phyloP scores from a whole-genome alignment of 2,888 invertebrate species.

The Nysson spinosus region DNA sequence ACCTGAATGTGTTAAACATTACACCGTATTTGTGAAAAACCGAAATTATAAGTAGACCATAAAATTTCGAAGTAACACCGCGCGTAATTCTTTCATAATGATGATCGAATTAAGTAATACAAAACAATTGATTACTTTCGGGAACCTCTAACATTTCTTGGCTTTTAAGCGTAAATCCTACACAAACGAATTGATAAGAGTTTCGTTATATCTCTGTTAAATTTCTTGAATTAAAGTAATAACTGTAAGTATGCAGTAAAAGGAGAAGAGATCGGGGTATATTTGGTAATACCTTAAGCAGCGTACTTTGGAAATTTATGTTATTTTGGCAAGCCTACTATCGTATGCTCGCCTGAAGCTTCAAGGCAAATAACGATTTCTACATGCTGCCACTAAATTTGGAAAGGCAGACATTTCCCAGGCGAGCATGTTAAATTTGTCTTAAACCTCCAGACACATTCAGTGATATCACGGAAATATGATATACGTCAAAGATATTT shows the following conservation, averaged over 20 bases:
- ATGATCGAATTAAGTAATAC: no score
- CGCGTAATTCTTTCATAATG: no score
- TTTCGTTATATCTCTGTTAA: slow-evolving; percentile 10
- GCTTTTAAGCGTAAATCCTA: no score
- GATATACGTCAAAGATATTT: no score
- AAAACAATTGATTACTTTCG: no score
- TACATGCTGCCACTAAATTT: slow-evolving; percentile 23
- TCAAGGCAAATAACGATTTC: slow-evolving; percentile 59
- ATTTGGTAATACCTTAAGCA: slow-evolving; percentile 55
- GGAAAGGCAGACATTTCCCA: not conserved
- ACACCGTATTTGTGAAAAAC: no score
- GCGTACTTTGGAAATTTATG: slow-evolving; percentile 64
- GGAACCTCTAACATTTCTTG: no score
- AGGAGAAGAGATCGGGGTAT: slow-evolving; percentile 43
- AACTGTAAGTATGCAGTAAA: slow-evolving; percentile 32
- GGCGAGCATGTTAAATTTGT: not conserved
- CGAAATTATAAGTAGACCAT: no score
- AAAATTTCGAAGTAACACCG: no score
- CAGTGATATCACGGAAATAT: not conserved
- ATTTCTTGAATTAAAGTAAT: slow-evolving; percentile 15
- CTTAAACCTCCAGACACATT: no score
- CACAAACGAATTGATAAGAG: no score
- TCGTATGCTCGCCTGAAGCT: slow-evolving; percentile 65
- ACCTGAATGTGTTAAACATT: no score
- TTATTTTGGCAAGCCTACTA: slow-evolving; percentile 68